Evolutionary conservation across 2,113 vertebrate genomes (phyloP).

Genomic region (Zosterops lateralis): DNA sequence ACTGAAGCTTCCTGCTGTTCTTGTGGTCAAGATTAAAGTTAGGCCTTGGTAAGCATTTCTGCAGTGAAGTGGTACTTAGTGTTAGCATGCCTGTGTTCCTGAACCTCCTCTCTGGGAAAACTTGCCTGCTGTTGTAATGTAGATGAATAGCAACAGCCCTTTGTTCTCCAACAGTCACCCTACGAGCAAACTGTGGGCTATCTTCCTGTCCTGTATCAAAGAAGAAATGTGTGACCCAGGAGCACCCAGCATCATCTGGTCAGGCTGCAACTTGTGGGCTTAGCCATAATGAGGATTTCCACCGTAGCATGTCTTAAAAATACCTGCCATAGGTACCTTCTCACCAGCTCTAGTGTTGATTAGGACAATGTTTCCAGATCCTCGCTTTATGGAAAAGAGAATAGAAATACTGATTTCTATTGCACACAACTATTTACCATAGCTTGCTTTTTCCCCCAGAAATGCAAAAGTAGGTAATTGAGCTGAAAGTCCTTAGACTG

Average conservation of each 20-base stretch:
- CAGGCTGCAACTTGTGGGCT: neutral
- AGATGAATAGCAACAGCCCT: neutral
- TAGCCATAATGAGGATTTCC: neutral
- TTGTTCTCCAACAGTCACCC: neutral
- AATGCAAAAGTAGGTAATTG: neutral
- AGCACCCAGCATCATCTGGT: neutral
- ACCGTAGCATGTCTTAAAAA: neutral
- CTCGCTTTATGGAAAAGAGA: neutral
- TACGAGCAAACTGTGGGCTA: fast-evolving
- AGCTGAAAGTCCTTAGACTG: neutral
- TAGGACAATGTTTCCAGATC: neutral
- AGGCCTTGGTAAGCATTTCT: neutral
- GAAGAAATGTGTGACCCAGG: neutral
- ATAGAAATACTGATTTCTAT: neutral
- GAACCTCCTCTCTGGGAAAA: neutral
- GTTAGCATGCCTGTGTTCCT: neutral
- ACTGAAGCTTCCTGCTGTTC: neutral
- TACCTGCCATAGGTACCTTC: neutral
- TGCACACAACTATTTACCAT: neutral
- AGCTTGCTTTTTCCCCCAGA: neutral
- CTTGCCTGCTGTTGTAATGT: neutral
- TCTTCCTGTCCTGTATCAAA: neutral
- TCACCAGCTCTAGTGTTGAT: neutral
- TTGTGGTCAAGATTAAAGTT: neutral
- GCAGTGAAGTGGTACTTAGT: neutral